Conservation (phyloP, 2,888 invertebrate genomes). For the Limnephilus lunatus region DNA sequence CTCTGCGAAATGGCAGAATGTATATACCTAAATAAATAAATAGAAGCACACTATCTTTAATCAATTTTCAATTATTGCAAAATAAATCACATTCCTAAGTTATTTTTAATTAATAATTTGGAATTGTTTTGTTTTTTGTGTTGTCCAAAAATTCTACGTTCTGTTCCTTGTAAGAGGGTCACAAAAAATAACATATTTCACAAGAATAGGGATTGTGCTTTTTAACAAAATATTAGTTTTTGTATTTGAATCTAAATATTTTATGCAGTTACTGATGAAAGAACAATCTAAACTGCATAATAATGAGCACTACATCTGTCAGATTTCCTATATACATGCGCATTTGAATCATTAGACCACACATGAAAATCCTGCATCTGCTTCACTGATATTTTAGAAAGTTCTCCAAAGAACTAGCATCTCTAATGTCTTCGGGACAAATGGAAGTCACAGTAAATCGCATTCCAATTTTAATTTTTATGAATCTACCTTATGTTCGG, state of each 20-base stretch:
- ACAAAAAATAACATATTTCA: not conserved
- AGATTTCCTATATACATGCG: not conserved
- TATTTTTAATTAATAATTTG: not conserved
- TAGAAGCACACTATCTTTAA: not conserved
- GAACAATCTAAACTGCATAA: not conserved
- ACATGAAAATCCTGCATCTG: too few species aligned
- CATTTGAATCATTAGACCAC: not conserved
- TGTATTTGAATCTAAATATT: not conserved
- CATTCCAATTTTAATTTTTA: not conserved
- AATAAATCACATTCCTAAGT: not conserved
- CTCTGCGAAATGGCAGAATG: slow-evolving; percentile 25
- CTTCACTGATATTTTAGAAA: not conserved
- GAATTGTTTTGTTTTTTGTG: not conserved
- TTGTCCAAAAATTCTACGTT: not conserved
- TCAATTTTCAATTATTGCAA: not conserved
- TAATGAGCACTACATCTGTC: not conserved
- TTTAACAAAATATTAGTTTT: too few species aligned
- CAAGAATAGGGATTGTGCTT: not conserved
- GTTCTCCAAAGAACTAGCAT: too few species aligned
- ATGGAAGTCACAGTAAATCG: not conserved
- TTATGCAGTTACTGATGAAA: not conserved
- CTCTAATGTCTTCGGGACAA: too few species aligned
- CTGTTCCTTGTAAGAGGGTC: not conserved
- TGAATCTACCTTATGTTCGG: not conserved
- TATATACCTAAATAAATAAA: not conserved